Evolutionary conservation across 2,113 vertebrate genomes (phyloP), one percentile per base, ranked within the genome.

Genomic region (Gymnogyps californianus): DNA sequence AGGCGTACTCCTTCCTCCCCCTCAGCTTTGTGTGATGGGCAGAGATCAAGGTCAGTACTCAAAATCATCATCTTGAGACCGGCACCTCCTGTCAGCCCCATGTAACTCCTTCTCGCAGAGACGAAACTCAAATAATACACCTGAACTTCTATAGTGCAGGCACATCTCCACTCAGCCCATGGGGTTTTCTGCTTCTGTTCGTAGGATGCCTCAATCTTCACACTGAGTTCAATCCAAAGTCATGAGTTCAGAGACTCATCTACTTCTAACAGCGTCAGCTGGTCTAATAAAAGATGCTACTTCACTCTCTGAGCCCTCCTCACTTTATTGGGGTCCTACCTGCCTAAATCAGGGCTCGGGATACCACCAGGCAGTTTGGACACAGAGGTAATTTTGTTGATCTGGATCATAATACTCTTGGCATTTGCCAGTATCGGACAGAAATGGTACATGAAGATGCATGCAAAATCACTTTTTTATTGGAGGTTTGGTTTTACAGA

Each of bases 1-100:
- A 34, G 57, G 9, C 1, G 1, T 52, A 7, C 8, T 65, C 16
- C 34, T 90, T 74, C 44, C 31, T 71, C 11, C n/a, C 29, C 11
- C 20, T 55, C 0, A 0, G 19, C n/a, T 85, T 94, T 40, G 13
- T 9, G 2, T 67, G 38, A 51, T 2, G 2, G 22, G 11, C 42
- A n/a, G 10, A 38, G 42, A 44, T 19, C n/a, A 67, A 87, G 34
- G 44, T 59, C 11, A 5, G 38, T 32, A 25, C 65, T 82, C 6
- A 1, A 64, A 82, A 59, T 64, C 29, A 24, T 66, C 22, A 13
- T 44, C n/a, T 51, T 58, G 65, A 85, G 47, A 52, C 38, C 0
- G 0, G n/a, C 52, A 64, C 4, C 8, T 85, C 38, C 82, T 83
- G n/a, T 22, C 65, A 93, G 47, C 38, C 13, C 25, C 29, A 28